Conservation (phyloP, 2,888 invertebrate genomes). For the Thymelicus sylvestris region DNA sequence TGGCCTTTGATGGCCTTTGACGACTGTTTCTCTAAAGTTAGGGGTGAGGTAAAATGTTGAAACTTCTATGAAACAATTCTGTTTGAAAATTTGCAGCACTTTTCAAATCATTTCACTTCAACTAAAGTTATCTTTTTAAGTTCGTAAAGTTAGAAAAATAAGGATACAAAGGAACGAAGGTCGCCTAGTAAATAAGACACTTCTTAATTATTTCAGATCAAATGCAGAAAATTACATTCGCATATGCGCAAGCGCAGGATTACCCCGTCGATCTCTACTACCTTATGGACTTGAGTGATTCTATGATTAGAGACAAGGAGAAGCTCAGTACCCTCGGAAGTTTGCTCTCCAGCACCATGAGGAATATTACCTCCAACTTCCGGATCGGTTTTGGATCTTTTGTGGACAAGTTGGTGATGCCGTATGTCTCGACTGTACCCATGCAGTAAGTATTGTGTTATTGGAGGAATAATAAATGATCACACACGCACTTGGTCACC, state of each 20-base stretch:
- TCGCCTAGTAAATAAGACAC: not conserved
- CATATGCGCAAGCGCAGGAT: conserved; percentile 94
- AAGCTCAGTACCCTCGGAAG: conserved; percentile 95
- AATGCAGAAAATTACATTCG: conserved; percentile 89
- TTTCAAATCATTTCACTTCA: too few species aligned
- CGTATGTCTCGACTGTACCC: conserved; percentile 96
- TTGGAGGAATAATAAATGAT: not conserved
- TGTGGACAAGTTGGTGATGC: conserved; percentile 98
- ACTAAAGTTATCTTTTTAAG: too few species aligned
- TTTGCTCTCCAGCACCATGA: conserved; percentile 93
- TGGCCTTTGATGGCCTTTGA: too few species aligned
- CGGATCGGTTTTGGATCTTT: conserved; percentile 97
- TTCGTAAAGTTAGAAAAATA: too few species aligned
- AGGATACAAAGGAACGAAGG: not conserved
- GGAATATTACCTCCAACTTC: conserved; percentile 96
- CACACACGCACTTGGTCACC: too few species aligned
- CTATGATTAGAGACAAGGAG: conserved; percentile 99
- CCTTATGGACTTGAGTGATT: conserved; percentile 99
- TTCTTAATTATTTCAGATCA: conserved; percentile 85
- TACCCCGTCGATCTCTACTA: conserved; percentile 99
- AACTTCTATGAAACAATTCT: too few species aligned
- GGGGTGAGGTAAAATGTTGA: too few species aligned
- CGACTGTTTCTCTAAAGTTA: too few species aligned
- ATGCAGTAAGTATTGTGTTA: conserved; percentile 89
- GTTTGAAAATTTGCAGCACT: too few species aligned